Conservation (phyloP, 2,113 vertebrate species). For the Ptyas mucosa region DNA sequence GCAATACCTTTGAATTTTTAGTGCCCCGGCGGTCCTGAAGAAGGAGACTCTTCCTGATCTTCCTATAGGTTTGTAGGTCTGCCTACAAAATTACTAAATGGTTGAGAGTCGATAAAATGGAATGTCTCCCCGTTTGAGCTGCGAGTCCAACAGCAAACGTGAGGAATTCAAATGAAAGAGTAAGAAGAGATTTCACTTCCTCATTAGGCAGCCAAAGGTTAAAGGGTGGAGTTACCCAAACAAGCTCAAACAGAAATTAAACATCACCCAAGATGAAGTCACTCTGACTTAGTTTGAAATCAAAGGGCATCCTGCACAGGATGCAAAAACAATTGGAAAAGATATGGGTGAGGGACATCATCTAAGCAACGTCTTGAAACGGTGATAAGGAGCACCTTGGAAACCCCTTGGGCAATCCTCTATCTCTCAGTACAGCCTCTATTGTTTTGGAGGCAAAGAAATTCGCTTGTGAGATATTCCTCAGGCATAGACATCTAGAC, state of each 20-base stretch:
- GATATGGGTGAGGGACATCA: background rate
- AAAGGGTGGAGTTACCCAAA: background rate
- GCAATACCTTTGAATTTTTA: background rate
- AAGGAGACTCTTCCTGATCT: background rate
- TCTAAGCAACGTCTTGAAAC: background rate
- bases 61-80: too few relatives aligned
- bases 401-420: background rate
- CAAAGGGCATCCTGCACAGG: background rate
- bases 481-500: background rate
- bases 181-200: background rate
- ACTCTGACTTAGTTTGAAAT: background rate
- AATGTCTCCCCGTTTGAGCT: background rate
- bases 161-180: background rate
- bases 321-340: background rate
- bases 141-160: background rate
- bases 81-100: background rate
- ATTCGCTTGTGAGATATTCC: background rate
- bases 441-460: background rate
- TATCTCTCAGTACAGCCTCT: background rate
- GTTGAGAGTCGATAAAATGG: background rate
- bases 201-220: background rate
- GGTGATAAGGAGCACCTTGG: background rate
- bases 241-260: background rate
- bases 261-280: background rate
- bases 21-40: too few relatives aligned